Evolutionary conservation across 2,888 invertebrate species (phyloP), one percentile per base, ranked within the genome.

Genomic region (Drosophila longiperda): DNA sequence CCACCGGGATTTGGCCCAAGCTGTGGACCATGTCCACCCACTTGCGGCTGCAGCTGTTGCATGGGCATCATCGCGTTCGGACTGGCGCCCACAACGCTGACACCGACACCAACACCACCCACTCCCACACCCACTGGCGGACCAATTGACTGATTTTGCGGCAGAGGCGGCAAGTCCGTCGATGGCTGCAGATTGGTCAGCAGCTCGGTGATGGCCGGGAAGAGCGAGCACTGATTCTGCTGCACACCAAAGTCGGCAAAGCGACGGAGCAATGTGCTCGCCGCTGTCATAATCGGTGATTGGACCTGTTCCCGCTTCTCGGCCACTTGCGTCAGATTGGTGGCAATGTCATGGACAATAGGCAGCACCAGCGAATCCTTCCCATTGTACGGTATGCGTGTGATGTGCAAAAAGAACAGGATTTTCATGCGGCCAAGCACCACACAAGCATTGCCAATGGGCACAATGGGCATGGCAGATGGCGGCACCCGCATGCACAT

Each of bases 401-500:
- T 96, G 74, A 97, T 95, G 94, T 96, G 96, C 58, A 97, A 93
- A 93, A 98, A 98, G 93, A 99, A 97, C 7, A 99, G 94, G 90
- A 99, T 97, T 94, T 98, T 98, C 90, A 96, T 96, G 75, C 96
- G 96, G 82, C 96, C 96, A 78, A 97, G 96, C 69, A 98, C 94
- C 82, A 98, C 96, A 57, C 97, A 98, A 32, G 97, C 96, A 93
- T 96, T 97, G 11, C 98, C 98, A 62, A 96, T 96, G n/a, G 98
- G 98, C 80, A 98, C 96, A 85, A 98, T 97, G 61, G 96, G 97
- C 34, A 95, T 95, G 20, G 96, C 96, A 45, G 97, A 96, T 77
- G 98, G 98, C 68, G 99, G 98, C 84, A 98, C 97, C 66, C 98
- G 95, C 91, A 99, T 95, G 93, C 98, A 97, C 96, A 98, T 97